Base-by-base conservation (phyloP, 2,113 vertebrate genomes). In the Myxocyprinus asiaticus region DNA sequence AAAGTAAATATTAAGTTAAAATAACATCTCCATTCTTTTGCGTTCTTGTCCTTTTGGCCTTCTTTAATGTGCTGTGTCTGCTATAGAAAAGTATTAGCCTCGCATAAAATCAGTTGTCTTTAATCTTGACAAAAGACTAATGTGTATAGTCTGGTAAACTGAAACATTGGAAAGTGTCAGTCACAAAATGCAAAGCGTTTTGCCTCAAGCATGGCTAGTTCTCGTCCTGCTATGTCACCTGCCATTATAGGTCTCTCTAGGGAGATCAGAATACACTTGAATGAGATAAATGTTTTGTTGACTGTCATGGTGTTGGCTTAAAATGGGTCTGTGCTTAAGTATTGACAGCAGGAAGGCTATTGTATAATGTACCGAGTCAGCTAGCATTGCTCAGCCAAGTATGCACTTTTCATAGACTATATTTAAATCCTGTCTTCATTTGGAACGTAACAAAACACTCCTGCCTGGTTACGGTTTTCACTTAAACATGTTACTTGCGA, bases 71-170 rank as follows among this genome's bases (percentile, higher is more conserved):
- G 94, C 93, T 87, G 92, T 94, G 94, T 93, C 93, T 95, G 94
- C 94, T 94, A 90, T 95, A 95, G 94, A 93, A 94, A 94, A 95
- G 92, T 95, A 94, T 96, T 95, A 92, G 62, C 93, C 92, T 93
- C 91, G 91, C 91, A 88, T 90, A 90, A 92, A 84, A 93, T 90
- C 93, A 92, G 93, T 85, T 91, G 93, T 90, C 88, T 85, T 71
- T 77, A 56, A 70, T 80, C 67, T 33, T 80, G 55, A 77, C 45
- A 94, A 66, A 92, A 92, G 87, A 90, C 81, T 89, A 68, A 91
- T 89, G 84, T 88, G 87, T 92, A 76, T 59, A 50, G 61, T 81
- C 50, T 70, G 58, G 73, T 68, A 42, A 70, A 65, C 45, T 65
- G 56, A 58, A 63, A 47, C 70, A 62, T 67, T 80, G 67, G 67